phyloP scores from a whole-genome alignment of 2,113 vertebrate species.

The Sterrhoptilus dennistouni region DNA sequence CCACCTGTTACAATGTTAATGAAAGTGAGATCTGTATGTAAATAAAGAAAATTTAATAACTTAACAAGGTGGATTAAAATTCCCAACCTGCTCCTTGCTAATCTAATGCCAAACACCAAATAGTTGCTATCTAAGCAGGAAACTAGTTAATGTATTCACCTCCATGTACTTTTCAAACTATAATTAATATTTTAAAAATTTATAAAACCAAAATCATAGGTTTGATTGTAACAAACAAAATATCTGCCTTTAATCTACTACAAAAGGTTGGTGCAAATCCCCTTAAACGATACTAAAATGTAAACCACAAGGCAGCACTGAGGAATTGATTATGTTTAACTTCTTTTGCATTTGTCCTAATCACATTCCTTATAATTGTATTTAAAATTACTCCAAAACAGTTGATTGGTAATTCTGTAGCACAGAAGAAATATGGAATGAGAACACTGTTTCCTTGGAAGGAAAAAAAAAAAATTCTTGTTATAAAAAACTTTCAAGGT shows the following conservation, averaged over 20 bases:
- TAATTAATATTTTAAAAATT: constrained; percentile 88
- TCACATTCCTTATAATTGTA: constrained; percentile 64
- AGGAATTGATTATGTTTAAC: constrained; percentile 59
- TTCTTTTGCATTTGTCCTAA: constrained; percentile 64
- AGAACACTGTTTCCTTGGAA: constrained; percentile 39
- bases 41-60: constrained; percentile 87
- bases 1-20: constrained; percentile 84
- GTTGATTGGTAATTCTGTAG: constrained; percentile 62
- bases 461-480: neutral
- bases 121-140: constrained; percentile 73
- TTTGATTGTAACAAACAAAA: constrained; percentile 87
- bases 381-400: constrained; percentile 65
- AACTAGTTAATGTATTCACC: constrained; percentile 66
- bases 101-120: constrained; percentile 73
- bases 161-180: constrained; percentile 75
- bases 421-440: constrained; percentile 50
- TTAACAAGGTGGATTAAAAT: constrained; percentile 86
- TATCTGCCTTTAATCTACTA: constrained; percentile 81
- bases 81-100: constrained; percentile 72
- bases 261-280: constrained; percentile 62
- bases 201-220: constrained; percentile 81
- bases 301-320: constrained; percentile 3
- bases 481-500: constrained; percentile 70
- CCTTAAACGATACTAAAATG: constrained; percentile 70
- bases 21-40: constrained; percentile 79